phyloP scores from a whole-genome alignment of 2,113 vertebrate species.

The Ammodytes marinus region DNA sequence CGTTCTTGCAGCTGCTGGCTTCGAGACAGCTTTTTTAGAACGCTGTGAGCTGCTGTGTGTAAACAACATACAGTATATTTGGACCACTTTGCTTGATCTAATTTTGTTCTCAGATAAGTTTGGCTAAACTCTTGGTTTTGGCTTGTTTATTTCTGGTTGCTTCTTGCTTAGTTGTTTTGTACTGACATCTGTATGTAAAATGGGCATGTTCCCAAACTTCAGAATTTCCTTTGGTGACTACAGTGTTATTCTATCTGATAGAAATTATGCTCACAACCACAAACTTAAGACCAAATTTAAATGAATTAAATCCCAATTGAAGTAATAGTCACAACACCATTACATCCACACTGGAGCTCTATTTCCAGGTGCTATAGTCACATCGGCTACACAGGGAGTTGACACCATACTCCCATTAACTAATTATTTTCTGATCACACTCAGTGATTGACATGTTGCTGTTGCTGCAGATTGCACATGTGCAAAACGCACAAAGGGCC shows the following conservation, averaged over 20 bases:
- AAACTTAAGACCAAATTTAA: neutral
- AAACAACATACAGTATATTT: too few relatives aligned
- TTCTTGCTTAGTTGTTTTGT: neutral
- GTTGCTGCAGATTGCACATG: slow-evolving; percentile 7
- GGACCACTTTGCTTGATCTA: too few relatives aligned
- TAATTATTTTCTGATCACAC: slow-evolving; percentile 36
- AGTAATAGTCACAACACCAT: neutral
- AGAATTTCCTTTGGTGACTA: neutral
- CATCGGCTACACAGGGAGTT: slow-evolving; percentile 13
- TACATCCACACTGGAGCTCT: neutral
- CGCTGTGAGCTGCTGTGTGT: too few relatives aligned
- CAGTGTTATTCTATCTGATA: neutral
- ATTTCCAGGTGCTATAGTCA: neutral
- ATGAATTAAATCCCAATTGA: neutral
- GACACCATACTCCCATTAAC: slow-evolving; percentile 40
- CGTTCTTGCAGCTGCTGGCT: too few relatives aligned
- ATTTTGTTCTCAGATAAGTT: neutral
- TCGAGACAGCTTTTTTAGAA: too few relatives aligned
- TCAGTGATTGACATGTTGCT: slow-evolving; percentile 25
- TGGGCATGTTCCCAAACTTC: neutral
- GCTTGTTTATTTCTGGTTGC: neutral
- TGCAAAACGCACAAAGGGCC: slow-evolving; percentile 34
- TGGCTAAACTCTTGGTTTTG: neutral
- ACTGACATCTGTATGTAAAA: neutral
- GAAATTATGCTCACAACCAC: neutral